Evolutionary conservation across 1,140 invertebrate genomes (phyloP).

Genomic region (Aporrectodea caliginosa): DNA sequence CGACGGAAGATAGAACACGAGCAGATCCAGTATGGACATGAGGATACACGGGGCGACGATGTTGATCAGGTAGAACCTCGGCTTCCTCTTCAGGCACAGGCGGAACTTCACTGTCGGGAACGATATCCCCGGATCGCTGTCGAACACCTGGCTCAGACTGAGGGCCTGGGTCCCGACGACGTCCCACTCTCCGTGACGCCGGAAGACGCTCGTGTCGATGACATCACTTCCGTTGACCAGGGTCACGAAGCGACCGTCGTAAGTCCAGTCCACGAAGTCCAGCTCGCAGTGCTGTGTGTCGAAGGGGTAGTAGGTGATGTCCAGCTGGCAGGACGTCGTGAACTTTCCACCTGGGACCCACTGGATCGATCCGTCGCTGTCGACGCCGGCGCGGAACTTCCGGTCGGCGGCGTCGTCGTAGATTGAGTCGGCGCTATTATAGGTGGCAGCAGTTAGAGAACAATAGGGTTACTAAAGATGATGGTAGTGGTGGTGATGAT

Average conservation of each 20-base stretch:
- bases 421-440: slow-evolving; percentile 42
- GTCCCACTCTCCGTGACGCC: slow-evolving; percentile 49
- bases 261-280: slow-evolving; percentile 56
- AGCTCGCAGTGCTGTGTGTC: slow-evolving; percentile 44
- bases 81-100: slow-evolving; percentile 61
- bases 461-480: too few relatives aligned
- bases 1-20: slow-evolving; percentile 87
- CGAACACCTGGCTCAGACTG: slow-evolving; percentile 29
- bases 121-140: slow-evolving; percentile 34
- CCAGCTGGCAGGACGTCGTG: slow-evolving; percentile 37
- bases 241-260: slow-evolving; percentile 39
- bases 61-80: slow-evolving; percentile 88
- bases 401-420: slow-evolving; percentile 44
- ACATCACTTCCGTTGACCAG: slow-evolving; percentile 20
- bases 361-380: slow-evolving; percentile 39
- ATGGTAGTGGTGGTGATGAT: too few relatives aligned
- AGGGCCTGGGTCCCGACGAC: slow-evolving; percentile 17
- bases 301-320: slow-evolving; percentile 40
- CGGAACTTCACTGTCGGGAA: slow-evolving; percentile 44
- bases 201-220: slow-evolving; percentile 35
- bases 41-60: slow-evolving; percentile 78
- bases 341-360: slow-evolving; percentile 47
- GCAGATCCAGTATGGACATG: slow-evolving; percentile 76
- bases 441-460: too few relatives aligned
- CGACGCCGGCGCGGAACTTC: slow-evolving; percentile 42